phyloP scores from a whole-genome alignment of 1,140 invertebrate species.

The Drosophila punjabiensis region DNA sequence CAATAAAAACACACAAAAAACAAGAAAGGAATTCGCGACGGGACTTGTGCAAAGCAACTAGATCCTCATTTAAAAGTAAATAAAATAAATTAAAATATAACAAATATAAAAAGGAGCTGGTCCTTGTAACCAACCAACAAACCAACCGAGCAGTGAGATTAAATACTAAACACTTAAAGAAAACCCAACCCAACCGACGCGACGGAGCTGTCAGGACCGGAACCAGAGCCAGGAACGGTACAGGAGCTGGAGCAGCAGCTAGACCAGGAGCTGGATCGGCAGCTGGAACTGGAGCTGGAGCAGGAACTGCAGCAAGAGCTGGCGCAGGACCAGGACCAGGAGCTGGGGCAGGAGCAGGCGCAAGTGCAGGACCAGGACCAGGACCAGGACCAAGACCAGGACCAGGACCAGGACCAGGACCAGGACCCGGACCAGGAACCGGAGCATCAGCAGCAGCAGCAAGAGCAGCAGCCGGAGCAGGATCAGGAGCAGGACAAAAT shows the following conservation, averaged over 20 bases:
- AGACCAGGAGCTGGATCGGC: conserved; percentile 15
- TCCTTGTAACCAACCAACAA: conserved; percentile 57
- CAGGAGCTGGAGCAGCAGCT: conserved; percentile 12
- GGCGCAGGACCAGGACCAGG: conserved; percentile 5
- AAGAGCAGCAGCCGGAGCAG: not conserved
- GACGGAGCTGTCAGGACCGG: conserved; percentile 11
- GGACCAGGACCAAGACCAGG: conserved; percentile 4
- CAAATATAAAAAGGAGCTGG: conserved; percentile 29
- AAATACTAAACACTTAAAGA: conserved; percentile 64
- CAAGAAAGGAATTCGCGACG: conserved; percentile 35
- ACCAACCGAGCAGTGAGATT: conserved; percentile 83
- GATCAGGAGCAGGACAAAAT: conserved; percentile 23
- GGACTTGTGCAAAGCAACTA: conserved; percentile 83
- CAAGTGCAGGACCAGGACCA: not conserved
- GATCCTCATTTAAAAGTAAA: conserved; percentile 36
- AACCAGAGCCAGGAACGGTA: conserved; percentile 10
- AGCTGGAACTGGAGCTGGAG: conserved; percentile 21
- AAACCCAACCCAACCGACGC: conserved; percentile 18
- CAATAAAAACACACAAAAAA: conserved; percentile 18
- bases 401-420: not conserved
- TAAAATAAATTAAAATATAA: conserved; percentile 27
- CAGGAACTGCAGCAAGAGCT: conserved; percentile 16
- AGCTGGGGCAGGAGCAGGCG: conserved; percentile 1
- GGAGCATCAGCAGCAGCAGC: not conserved
- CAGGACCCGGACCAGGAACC: not conserved